Evolutionary conservation across 2,888 invertebrate genomes (phyloP), one percentile per base, ranked within the genome.

Genomic region (Macaria liturata): DNA sequence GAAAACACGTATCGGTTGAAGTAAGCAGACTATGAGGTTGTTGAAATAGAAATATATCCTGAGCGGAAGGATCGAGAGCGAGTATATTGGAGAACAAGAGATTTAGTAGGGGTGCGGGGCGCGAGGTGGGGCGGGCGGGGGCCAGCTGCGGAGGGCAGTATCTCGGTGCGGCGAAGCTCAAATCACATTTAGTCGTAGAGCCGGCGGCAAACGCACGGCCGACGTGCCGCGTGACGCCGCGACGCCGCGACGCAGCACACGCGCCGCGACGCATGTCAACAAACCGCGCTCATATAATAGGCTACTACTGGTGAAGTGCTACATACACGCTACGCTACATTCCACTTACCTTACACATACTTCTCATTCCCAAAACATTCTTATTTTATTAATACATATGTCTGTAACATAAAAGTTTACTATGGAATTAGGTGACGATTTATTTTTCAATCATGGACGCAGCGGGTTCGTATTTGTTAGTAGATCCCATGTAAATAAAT

Each of bases 361-460:
- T 7, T 6, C 7, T 6, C 34, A 37, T 37, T 37, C 7, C 34
- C 34, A 37, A 37, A 37, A 20, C 20, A 20, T 37, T 53, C 53
- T 46, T 43, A 8, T 43, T 9, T 47, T n/a, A 9, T 4, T 9
- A 34, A 31, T 37, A 1, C 45, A 43, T n/a, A 7, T 20, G 30
- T n/a, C 20, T 4, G 51, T 40, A 51, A 78, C 79, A 77, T 20
- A 20, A 20, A 20, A 20, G 20, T 20, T 20, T 74, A 81, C 78
- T 74, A 90, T 91, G 90, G 88, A 88, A 78, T 80, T 88, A 85
- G 87, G 80, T 55, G 86, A 88, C 68, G 87, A 86, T 78, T 78
- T 82, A 75, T 85, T 80, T 85, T 81, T 80, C 76, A 78, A 81
- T 68, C 74, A 84, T 74, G 86, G 84, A 85, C 77, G 81, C 76